Percentiles rank a stretch among this genome's conserved stretches.
These are phyloP conservation scores for Urosaurus nigricauda DNA, from an alignment of 2,797 vertebrate species.

Conservation along the genomic window DNA sequence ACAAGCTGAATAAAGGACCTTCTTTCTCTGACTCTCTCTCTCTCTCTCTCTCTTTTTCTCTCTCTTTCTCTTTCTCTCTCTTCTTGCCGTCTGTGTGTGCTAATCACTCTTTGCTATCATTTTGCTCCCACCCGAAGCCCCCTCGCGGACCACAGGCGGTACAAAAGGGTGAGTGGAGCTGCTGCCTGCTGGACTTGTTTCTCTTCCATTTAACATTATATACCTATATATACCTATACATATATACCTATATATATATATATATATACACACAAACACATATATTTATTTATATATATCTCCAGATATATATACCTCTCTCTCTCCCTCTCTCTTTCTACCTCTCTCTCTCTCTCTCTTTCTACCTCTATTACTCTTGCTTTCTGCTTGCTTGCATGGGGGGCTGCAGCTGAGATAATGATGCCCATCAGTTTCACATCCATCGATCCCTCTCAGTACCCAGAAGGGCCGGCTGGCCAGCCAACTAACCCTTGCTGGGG, in stretches of 20 bases:
- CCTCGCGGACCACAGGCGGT: constrained; percentile 99
- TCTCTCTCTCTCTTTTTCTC: not conserved
- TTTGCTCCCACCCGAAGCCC: constrained; percentile 99
- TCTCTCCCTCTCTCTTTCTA: too few relatives aligned
- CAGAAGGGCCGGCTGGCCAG: constrained; percentile 61
- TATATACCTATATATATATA: not conserved
- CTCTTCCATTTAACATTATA: constrained; percentile 80
- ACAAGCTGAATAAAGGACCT: not conserved
- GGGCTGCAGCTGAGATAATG: constrained; percentile 89
- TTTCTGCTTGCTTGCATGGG: constrained; percentile 99
- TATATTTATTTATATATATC: not conserved
- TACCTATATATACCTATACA: not conserved
- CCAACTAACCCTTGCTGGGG: constrained; percentile 85
- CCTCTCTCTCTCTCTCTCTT: not conserved
- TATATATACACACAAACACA: not conserved
- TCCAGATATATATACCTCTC: constrained; percentile 20
- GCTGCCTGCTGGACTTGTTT: constrained; percentile 92
- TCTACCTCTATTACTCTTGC: constrained; percentile 65
- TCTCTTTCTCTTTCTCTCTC: not conserved
- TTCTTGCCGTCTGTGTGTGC: constrained; percentile 86
- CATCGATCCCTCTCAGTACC: constrained; percentile 76
- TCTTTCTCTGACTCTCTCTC: not conserved
- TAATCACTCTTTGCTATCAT: constrained; percentile 99
- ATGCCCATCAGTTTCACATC: constrained; percentile 80
- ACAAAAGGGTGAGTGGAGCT: constrained; percentile 99